Evolutionary conservation across 2,888 invertebrate species (phyloP).

Genomic region (Masnerella sp.): DNA sequence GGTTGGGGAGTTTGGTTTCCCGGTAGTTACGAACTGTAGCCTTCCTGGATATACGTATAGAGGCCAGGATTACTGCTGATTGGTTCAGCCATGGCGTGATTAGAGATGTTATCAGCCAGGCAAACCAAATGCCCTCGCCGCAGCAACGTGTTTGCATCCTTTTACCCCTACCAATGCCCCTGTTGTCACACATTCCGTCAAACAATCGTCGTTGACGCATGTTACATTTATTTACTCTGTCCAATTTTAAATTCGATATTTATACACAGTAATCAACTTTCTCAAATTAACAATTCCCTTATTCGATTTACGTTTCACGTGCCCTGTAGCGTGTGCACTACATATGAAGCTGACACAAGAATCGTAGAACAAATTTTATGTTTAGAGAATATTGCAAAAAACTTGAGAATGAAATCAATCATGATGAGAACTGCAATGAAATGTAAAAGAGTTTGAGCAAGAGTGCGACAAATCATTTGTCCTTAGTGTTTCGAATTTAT

Average conservation of each 20-base stretch:
- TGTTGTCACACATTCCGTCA: conserved; percentile 54
- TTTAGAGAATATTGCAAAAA: too few relatives aligned
- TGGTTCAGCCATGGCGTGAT: conserved; percentile 77
- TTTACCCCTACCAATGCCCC: conserved; percentile 58
- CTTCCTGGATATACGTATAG: conserved; percentile 68
- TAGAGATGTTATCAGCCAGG: conserved; percentile 77
- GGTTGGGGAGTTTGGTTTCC: conserved; percentile 70
- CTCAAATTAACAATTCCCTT: conserved; percentile 33
- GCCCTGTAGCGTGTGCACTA: too few relatives aligned
- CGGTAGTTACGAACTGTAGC: conserved; percentile 66
- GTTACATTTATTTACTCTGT: conserved; percentile 51
- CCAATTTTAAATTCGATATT: conserved; percentile 47
- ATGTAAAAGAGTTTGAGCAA: too few relatives aligned
- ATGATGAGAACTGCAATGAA: too few relatives aligned
- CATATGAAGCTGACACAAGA: too few relatives aligned
- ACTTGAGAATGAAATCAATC: too few relatives aligned
- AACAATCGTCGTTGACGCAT: conserved; percentile 54
- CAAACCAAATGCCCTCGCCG: conserved; percentile 64
- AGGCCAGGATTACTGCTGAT: conserved; percentile 76
- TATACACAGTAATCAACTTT: conserved; percentile 43
- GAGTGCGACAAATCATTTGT: too few relatives aligned
- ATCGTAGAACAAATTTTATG: too few relatives aligned
- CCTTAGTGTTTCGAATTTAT: too few relatives aligned
- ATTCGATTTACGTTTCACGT: conserved; percentile 11
- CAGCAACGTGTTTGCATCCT: conserved; percentile 67